Evolutionary conservation across 2,113 vertebrate genomes (phyloP), one percentile per base, ranked within the genome.

Genomic region (Toxotes jaculatrix): DNA sequence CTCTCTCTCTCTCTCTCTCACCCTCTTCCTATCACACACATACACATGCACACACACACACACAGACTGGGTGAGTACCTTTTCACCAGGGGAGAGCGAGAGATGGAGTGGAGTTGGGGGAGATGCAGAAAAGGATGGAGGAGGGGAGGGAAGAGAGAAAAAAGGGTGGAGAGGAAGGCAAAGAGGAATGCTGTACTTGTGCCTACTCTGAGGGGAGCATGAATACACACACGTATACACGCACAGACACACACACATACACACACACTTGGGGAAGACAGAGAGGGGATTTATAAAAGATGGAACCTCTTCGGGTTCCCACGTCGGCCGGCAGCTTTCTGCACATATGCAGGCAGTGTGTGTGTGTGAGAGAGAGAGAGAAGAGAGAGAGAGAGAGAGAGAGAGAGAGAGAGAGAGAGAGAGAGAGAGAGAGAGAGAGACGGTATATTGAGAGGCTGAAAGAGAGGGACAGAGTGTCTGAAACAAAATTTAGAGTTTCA

Each of bases 251-350:
- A 80, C 75, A 78, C 56, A 61, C 74, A 68, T 75, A 86, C 56
- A 83, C 77, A 80, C 82, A 83, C 76, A 85, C 43, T 75, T 84
- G 79, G 80, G 51, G 81, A 78, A 79, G 88, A 92, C 89, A 93
- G 88, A 91, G 89, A 74, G 79, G 80, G 86, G 89, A 82, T 91
- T 90, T 91, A 90, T 89, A 90, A 85, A 91, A 84, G 88, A 89
- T 85, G 88, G 89, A 91, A 80, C 80, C 81, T 89, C 82, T 85
- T 85, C 57, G 64, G 73, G 82, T 89, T 93, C 91, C 91, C 92
- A 91, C 82, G 83, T 90, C 51, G 67, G 76, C 86, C 49, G 38
- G 79, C 91, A 92, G 88, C 90, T 91, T 89, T 85, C 88, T 66
- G 88, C 84, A 89, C 86, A 84, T 87, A 80, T 89, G 87, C 69